These are phyloP conservation scores for Mirounga angustirostris DNA, from an alignment of 2,113 vertebrate genomes.

Conservation along the genomic window DNA sequence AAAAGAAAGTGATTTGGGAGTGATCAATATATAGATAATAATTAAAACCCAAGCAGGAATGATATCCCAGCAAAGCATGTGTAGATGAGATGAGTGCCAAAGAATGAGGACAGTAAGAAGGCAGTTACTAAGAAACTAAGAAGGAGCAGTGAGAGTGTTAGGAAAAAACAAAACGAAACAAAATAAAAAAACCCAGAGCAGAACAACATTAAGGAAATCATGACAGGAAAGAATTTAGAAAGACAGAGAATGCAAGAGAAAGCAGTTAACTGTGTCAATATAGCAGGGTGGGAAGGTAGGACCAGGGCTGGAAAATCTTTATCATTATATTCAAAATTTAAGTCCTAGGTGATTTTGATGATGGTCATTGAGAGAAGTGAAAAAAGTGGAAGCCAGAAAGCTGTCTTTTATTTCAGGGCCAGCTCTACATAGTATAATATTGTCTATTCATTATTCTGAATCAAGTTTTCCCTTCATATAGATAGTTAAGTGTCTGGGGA, in stretches of 20 bases:
- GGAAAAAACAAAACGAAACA: not conserved
- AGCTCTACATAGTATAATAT: not conserved
- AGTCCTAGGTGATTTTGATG: not conserved
- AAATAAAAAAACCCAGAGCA: not conserved
- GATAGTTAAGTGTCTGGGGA: conserved; percentile 52
- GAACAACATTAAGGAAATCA: not conserved
- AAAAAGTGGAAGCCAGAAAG: not conserved
- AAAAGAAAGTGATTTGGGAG: not conserved
- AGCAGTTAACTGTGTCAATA: not conserved
- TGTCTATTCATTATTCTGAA: conserved; percentile 30
- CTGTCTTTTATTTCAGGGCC: not conserved
- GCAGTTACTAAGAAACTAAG: not conserved
- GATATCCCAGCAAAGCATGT: not conserved
- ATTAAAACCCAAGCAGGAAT: not conserved
- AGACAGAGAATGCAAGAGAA: not conserved
- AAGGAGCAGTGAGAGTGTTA: not conserved
- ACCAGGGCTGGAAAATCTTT: not conserved
- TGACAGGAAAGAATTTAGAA: not conserved
- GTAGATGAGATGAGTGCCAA: not conserved
- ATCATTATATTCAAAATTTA: not conserved
- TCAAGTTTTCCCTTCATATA: conserved; percentile 44
- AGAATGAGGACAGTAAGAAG: not conserved
- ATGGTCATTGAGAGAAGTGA: not conserved
- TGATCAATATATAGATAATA: not conserved
- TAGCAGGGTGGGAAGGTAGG: not conserved